Percentiles rank a stretch among this genome's conserved stretches.
These are phyloP conservation scores for Dynastes tityus DNA, from an alignment of 2,888 invertebrate species.

Conservation along the genomic window DNA sequence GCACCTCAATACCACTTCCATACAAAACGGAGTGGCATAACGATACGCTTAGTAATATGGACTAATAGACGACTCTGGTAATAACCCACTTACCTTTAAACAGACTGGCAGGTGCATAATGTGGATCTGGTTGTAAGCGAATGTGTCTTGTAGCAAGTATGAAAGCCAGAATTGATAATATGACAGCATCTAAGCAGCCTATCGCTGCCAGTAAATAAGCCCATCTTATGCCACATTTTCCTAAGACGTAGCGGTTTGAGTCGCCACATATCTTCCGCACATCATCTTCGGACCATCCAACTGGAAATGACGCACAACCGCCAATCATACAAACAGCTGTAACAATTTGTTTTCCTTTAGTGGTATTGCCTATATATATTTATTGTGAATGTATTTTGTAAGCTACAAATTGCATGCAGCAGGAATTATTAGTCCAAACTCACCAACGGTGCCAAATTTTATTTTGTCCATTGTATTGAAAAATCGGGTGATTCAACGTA, in stretches of 20 bases:
- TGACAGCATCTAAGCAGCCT: slow-evolving; percentile 88
- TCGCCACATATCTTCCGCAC: slow-evolving; percentile 91
- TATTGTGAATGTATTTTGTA: too few relatives aligned
- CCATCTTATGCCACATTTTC: slow-evolving; percentile 93
- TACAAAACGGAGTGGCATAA: too few relatives aligned
- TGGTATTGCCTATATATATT: slow-evolving; percentile 21
- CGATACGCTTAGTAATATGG: too few relatives aligned
- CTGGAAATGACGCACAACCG: slow-evolving; percentile 91
- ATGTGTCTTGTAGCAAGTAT: slow-evolving; percentile 93
- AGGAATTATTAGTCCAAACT: background rate
- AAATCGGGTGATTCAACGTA: too few relatives aligned
- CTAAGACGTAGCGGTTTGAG: slow-evolving; percentile 84
- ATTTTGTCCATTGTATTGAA: too few relatives aligned
- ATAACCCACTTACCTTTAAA: slow-evolving; percentile 64
- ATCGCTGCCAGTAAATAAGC: slow-evolving; percentile 95
- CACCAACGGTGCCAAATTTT: background rate
- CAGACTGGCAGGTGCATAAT: slow-evolving; percentile 77
- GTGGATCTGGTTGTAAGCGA: slow-evolving; percentile 85
- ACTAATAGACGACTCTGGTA: too few relatives aligned
- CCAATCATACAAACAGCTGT: slow-evolving; percentile 89
- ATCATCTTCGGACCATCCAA: slow-evolving; percentile 90
- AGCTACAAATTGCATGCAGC: too few relatives aligned
- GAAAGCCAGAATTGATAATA: slow-evolving; percentile 92
- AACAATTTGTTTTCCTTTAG: slow-evolving; percentile 61
- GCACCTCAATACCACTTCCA: too few relatives aligned